Evolutionary conservation across 1,140 invertebrate genomes (phyloP), one percentile per base, ranked within the genome.

Genomic region (Battus philenor): DNA sequence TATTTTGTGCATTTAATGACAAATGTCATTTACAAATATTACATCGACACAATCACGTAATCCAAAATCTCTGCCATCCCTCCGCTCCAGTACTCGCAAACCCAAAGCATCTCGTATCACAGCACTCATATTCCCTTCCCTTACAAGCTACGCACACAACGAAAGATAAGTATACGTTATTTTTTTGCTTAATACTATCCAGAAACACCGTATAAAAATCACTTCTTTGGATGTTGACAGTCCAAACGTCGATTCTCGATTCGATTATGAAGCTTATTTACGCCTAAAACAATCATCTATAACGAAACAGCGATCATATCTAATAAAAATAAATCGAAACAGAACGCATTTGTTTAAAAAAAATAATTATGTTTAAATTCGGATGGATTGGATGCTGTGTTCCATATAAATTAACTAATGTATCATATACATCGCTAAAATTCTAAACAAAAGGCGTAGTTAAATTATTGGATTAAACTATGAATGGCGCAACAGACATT

Each of bases 61-160:
- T 38, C 10, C 38, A 15, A 39, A 46, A 41, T 51, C 41, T 41
- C 29, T 34, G 29, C 31, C 49, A 34, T 47, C 50, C 53, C 54
- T 46, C 39, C 50, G 9, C 17, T 15, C 38, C 17, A 9, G 2
- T 29, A 60, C 49, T 64, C 55, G 54, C 48, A 52, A 41, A 53
- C 52, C 47, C 65, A 63, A 72, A 72, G 61, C 68, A 69, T 76
- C 50, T 64, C 50, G 52, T 82, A 82, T 82, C 75, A 82, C 78
- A 82, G 78, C 75, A 82, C 64, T 72, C 69, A 66, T 59, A 67
- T 56, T 58, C 63, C 60, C 57, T 55, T 59, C 60, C 53, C 74
- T 78, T 77, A 79, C 44, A 55, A 67, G 63, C 63, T 72, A 75
- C 54, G 29, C 15, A 45, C 38, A 44, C 56, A 69, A 67, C 50